phyloP scores from a whole-genome alignment of 2,888 invertebrate species.

The Ophion obscuratus region DNA sequence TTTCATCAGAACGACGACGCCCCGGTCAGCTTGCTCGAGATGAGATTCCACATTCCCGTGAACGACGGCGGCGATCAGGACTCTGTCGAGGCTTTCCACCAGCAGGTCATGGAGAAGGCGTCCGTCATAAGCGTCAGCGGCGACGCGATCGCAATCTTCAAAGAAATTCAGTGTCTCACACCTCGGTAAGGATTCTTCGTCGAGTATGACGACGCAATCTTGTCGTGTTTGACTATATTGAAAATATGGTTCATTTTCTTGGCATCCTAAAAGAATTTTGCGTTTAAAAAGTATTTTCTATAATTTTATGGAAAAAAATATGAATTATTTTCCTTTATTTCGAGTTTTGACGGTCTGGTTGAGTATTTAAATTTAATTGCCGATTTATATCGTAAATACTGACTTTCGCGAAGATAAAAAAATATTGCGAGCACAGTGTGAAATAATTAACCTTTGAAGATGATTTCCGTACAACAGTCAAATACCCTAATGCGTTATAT shows the following conservation, averaged over 20 bases:
- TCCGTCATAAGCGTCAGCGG: conserved; percentile 99
- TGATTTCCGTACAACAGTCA: too few species aligned
- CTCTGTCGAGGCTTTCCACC: conserved; percentile 98
- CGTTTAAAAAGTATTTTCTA: too few species aligned
- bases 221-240: background rate
- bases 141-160: conserved; percentile 98
- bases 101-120: conserved; percentile 96
- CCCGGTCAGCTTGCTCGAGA: conserved; percentile 97
- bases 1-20: conserved; percentile 99
- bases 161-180: conserved; percentile 98
- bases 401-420: too few species aligned
- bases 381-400: too few species aligned
- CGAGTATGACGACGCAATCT: conserved; percentile 5
- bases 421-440: too few species aligned
- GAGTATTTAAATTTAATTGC: too few species aligned
- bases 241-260: background rate
- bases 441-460: too few species aligned
- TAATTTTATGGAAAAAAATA: too few species aligned
- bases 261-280: too few species aligned
- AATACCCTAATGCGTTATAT: background rate
- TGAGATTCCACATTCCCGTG: conserved; percentile 98
- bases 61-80: conserved; percentile 94
- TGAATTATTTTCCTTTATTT: too few species aligned
- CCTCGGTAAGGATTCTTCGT: conserved; percentile 89
- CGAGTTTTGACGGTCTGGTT: too few species aligned